Evolutionary conservation across 2,888 invertebrate species (phyloP).

Genomic region (Orthonychiurus folsomi): DNA sequence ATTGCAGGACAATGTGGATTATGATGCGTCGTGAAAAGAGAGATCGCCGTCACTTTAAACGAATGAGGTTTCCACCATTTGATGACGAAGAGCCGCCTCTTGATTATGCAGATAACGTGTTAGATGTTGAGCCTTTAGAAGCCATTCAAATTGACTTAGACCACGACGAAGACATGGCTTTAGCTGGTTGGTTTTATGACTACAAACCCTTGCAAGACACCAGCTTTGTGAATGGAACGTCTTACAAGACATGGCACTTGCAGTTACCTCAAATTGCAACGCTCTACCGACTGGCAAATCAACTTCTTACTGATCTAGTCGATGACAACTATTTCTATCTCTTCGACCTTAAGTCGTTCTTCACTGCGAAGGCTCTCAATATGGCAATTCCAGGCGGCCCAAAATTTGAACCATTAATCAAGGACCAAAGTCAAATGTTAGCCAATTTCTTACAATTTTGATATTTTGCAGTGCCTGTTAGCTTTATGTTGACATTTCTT

Average conservation of each 20-base stretch:
- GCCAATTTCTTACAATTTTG: conserved; percentile 39
- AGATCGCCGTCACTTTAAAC: conserved; percentile 95
- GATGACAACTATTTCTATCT: conserved; percentile 98
- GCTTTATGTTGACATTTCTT: too few relatives aligned
- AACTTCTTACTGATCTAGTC: conserved; percentile 91
- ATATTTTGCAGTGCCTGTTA: not conserved
- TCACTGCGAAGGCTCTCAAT: conserved; percentile 97
- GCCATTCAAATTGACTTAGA: conserved; percentile 98
- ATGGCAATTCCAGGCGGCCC: conserved; percentile 99
- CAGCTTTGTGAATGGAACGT: conserved; percentile 81
- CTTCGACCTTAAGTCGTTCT: conserved; percentile 98
- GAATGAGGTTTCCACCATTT: conserved; percentile 99
- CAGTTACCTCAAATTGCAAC: conserved; percentile 95
- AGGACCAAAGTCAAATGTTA: conserved; percentile 89
- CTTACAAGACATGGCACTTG: conserved; percentile 94
- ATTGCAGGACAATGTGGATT: conserved; percentile 92
- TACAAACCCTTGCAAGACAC: conserved; percentile 90
- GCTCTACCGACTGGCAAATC: conserved; percentile 93
- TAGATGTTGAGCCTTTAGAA: conserved; percentile 97
- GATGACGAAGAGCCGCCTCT: conserved; percentile 99
- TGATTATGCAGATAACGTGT: conserved; percentile 97
- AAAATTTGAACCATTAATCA: conserved; percentile 97
- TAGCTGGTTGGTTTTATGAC: conserved; percentile 97
- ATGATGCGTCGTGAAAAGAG: conserved; percentile 99
- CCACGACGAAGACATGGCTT: conserved; percentile 80